Conservation (phyloP, 2,797 vertebrate genomes). For the Otus scops region DNA sequence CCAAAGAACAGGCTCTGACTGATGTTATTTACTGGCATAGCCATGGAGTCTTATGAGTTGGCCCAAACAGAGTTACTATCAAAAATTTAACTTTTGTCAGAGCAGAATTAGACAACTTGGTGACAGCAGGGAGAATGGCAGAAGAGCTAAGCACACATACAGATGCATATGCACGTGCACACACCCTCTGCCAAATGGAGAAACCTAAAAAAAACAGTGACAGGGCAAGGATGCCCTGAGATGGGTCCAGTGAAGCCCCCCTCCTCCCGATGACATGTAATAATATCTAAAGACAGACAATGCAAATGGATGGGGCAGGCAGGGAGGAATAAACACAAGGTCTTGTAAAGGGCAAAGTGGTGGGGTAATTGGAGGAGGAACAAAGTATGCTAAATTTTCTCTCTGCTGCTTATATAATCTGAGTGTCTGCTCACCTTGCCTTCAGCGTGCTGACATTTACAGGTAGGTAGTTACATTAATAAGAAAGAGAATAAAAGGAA, state of each 20-base stretch:
- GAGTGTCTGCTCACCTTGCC: not conserved
- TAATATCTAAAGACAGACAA: not conserved
- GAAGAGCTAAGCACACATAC: not conserved
- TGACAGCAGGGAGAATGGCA: not conserved
- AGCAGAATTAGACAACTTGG: not conserved
- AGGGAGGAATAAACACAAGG: not conserved
- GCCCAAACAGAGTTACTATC: not conserved
- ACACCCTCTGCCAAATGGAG: not conserved
- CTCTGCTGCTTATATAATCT: not conserved
- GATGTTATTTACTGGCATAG: not conserved
- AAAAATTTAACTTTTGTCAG: not conserved
- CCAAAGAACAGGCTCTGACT: not conserved
- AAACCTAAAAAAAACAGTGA: not conserved
- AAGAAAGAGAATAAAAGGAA: not conserved
- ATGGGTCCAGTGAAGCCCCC: not conserved
- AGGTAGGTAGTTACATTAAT: no score
- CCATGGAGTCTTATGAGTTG: not conserved
- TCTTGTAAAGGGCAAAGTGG: not conserved
- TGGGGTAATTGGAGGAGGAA: not conserved
- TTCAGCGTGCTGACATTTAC: not conserved
- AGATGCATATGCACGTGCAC: not conserved
- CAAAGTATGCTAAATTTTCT: not conserved
- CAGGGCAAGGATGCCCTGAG: accelerated
- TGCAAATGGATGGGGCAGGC: not conserved
- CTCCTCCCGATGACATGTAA: accelerated